Evolutionary conservation across 2,888 invertebrate genomes (phyloP).

Genomic region (Podotricha telesiphe): DNA sequence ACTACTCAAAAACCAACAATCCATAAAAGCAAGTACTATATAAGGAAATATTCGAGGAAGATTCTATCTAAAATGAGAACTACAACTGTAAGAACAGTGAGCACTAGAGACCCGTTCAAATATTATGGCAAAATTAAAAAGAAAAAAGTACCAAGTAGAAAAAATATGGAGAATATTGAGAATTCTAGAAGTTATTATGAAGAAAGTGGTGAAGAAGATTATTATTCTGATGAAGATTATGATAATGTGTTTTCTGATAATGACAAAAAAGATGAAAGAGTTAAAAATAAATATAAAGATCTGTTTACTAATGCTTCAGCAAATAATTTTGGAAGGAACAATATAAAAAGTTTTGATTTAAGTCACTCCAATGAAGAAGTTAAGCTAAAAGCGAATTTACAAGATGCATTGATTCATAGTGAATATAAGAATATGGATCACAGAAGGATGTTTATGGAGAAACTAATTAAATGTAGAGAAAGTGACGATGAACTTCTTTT

Average conservation of each 20-base stretch:
- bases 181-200: neutral
- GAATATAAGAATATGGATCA: neutral
- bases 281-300: neutral
- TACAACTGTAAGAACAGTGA: conserved; percentile 37
- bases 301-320: neutral
- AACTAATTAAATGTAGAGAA: neutral
- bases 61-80: conserved; percentile 41
- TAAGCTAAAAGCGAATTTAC: neutral
- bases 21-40: conserved; percentile 45
- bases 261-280: neutral
- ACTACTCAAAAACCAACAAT: conserved; percentile 38
- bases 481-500: neutral
- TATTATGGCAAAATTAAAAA: conserved; percentile 43
- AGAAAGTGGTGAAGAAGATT: conserved; percentile 19
- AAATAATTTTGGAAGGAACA: neutral
- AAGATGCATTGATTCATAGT: conserved; percentile 3
- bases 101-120: conserved; percentile 30
- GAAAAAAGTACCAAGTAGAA: conserved; percentile 1
- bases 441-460: neutral
- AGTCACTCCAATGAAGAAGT: conserved; percentile 1
- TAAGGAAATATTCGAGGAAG: conserved; percentile 40
- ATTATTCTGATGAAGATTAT: conserved; percentile 28
- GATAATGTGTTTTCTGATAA: neutral
- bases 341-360: neutral
- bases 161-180: neutral